Evolutionary conservation across 92 coral and sea anemone species (phyloP).

Genomic region (Chrysogorgia sp.): DNA sequence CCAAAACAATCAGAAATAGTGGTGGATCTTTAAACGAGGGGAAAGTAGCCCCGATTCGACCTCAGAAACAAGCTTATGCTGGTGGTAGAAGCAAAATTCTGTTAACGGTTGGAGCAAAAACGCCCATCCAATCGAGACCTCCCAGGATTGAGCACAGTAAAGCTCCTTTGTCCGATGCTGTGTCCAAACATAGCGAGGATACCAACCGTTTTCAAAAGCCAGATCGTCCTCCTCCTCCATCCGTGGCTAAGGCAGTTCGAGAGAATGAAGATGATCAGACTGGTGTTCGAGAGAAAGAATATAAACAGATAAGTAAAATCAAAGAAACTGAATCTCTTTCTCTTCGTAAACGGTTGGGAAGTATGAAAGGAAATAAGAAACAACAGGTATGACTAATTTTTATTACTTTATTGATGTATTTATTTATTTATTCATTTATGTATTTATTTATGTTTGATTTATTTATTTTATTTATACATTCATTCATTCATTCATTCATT

Average conservation of each 20-base stretch:
- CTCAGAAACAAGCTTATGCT: neutral
- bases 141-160: neutral
- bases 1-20: neutral
- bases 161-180: neutral
- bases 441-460: too few relatives aligned
- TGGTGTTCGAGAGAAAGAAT: neutral
- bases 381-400: conserved; percentile 7
- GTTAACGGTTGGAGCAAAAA: neutral
- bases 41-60: neutral
- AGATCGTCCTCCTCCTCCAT: conserved; percentile 1
- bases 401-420: neutral
- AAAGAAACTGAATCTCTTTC: conserved; percentile 5
- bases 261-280: neutral
- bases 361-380: neutral
- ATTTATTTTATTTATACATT: too few relatives aligned
- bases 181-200: neutral
- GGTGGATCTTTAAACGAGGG: neutral
- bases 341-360: conserved; percentile 15
- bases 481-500: too few relatives aligned
- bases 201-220: neutral
- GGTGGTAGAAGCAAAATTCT: neutral
- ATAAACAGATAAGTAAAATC: neutral
- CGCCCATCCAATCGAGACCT: neutral
- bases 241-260: neutral
- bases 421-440: too few relatives aligned